These are phyloP conservation scores for Gymnorhina tibicen DNA, from an alignment of 2,113 vertebrate genomes.

Conservation along the genomic window DNA sequence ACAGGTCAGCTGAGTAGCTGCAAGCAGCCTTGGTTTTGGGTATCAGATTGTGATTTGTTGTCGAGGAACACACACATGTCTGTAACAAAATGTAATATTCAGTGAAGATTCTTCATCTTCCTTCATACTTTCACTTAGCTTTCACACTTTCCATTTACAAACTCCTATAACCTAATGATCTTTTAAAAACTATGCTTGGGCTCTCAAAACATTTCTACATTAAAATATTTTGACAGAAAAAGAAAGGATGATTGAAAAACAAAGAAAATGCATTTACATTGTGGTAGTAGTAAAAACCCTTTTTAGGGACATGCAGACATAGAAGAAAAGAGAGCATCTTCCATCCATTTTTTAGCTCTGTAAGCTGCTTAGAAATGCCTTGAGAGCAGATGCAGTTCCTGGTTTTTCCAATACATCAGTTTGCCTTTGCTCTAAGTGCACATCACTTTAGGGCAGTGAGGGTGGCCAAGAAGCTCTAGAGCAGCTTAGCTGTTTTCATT, in stretches of 20 bases:
- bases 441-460: not conserved
- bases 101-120: not conserved
- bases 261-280: not conserved
- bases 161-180: not conserved
- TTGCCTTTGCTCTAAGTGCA: not conserved
- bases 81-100: not conserved
- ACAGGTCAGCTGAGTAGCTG: not conserved
- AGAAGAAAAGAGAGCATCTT: not conserved
- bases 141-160: not conserved
- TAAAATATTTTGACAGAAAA: not conserved
- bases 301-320: not conserved
- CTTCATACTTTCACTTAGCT: not conserved
- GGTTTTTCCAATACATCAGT: not conserved
- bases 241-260: not conserved
- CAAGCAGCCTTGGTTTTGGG: not conserved
- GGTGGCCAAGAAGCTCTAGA: not conserved
- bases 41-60: not conserved
- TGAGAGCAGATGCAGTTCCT: not conserved
- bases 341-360: not conserved
- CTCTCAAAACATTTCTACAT: not conserved
- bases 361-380: not conserved
- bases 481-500: not conserved
- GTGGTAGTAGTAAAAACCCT: not conserved
- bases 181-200: not conserved
- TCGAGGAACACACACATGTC: accelerated